Conservation (phyloP, 2,888 invertebrate genomes). For the Rhagonycha fulva region DNA sequence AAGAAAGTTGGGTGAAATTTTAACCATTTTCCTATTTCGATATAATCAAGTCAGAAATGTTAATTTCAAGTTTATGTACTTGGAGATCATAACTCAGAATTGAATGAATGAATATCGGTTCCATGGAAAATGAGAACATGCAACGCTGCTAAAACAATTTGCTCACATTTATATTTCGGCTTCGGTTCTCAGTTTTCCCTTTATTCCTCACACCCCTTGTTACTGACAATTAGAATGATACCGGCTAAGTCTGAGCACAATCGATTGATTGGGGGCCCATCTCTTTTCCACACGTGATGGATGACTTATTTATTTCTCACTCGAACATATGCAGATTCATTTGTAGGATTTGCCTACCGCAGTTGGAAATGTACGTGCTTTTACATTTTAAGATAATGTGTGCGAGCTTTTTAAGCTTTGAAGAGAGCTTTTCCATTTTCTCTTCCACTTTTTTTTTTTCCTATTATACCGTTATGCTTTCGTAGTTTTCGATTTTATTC, state of each 20-base stretch:
- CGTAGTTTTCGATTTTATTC: not conserved
- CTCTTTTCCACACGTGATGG: constrained; percentile 44
- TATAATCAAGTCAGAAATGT: not conserved
- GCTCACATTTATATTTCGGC: constrained; percentile 33
- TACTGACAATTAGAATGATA: constrained; percentile 55
- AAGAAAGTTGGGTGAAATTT: not conserved
- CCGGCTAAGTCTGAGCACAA: constrained; percentile 53
- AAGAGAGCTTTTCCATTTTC: constrained; percentile 15
- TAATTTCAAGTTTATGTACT: not conserved
- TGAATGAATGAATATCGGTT: not conserved
- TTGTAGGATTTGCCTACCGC: constrained; percentile 39
- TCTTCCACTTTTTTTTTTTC: not conserved
- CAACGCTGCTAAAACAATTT: constrained; percentile 29
- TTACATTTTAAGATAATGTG: constrained; percentile 29
- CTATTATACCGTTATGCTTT: not conserved
- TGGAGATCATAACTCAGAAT: not conserved
- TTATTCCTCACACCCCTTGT: constrained; percentile 31
- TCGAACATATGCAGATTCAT: constrained; percentile 47
- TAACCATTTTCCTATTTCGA: not conserved
- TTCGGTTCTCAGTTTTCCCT: constrained; percentile 25
- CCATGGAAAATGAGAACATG: constrained; percentile 18
- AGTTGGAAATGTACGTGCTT: constrained; percentile 22
- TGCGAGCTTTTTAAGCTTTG: constrained; percentile 24
- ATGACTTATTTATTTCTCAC: constrained; percentile 46
- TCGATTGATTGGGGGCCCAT: constrained; percentile 51